Evolutionary conservation across 2,797 vertebrate genomes (phyloP), one percentile per base, ranked within the genome.

Genomic region (Halcyon chelicuti): DNA sequence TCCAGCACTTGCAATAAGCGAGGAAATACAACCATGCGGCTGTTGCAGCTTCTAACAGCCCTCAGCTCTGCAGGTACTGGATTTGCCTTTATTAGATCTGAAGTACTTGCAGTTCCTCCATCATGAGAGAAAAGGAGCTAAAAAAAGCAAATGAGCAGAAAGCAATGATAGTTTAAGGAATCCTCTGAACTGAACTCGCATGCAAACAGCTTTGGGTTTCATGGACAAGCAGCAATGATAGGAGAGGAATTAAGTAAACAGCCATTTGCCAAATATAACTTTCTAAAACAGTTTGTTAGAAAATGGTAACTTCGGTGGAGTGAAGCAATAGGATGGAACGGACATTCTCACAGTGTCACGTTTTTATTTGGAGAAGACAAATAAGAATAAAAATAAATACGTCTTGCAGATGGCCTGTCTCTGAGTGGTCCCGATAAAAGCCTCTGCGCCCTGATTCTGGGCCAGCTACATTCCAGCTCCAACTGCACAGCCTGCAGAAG

Each of bases 291-390:
- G 61, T 47, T 66, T 58, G 40, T 77, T 68, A 91, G 74, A 91
- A 93, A 92, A 93, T 14, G 37, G 49, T 39, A 74, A 0, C 26
- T 91, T 89, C 37, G 26, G 81, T 61, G 42, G 66, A 65, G 57
- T 57, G 57, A 58, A 80, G 84, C 49, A 74, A 62, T 15, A 77
- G 77, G 46, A 88, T 8, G 16, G 60, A 54, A 83, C 0, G 2
- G 75, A 95, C 66, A 60, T 90, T 96, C 82, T 90, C 91, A 94
- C 20, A 84, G 82, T 9, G 28, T 66, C 89, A 88, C 9, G 0
- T 73, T 90, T 90, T 94, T 89, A 86, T 94, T 94, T 88, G 86
- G 70, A 84, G 76, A 86, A 62, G 66, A 78, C 40, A 89, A 83
- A 57, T 39, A 79, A 67, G 44, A 57, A 28, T 77, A 26, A 86